These are phyloP conservation scores for Falco punctatus DNA, from an alignment of 2,113 vertebrate genomes.

Conservation along the genomic window DNA sequence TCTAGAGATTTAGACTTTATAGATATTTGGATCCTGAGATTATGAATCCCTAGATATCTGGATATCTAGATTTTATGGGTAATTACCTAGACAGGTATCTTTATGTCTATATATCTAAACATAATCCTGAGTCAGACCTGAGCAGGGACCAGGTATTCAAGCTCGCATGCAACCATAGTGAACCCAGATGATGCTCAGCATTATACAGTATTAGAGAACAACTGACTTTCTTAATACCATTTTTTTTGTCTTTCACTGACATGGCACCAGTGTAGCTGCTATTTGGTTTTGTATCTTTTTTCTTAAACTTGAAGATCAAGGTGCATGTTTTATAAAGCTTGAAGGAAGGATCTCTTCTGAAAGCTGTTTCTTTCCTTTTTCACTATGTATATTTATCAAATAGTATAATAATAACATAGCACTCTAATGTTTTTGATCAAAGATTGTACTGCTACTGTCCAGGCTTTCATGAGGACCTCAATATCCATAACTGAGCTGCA, in stretches of 20 bases:
- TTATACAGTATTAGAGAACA: neutral
- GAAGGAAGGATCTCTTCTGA: neutral
- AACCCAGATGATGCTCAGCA: neutral
- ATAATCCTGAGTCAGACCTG: neutral
- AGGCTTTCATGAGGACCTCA: neutral
- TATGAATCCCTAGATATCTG: neutral
- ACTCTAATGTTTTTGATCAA: neutral
- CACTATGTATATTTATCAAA: neutral
- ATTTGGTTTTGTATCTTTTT: neutral
- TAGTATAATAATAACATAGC: neutral
- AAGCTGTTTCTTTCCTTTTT: neutral
- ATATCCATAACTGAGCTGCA: accelerated
- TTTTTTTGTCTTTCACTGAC: neutral
- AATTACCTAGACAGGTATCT: neutral
- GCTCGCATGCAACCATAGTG: neutral
- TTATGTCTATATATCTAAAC: neutral
- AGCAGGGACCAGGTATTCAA: neutral
- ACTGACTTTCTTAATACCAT: neutral
- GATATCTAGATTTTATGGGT: neutral
- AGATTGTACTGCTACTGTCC: neutral
- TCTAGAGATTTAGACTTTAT: neutral
- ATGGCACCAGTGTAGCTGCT: neutral
- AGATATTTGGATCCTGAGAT: neutral
- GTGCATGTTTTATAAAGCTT: neutral
- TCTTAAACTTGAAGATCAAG: neutral